phyloP scores from a whole-genome alignment of 2,888 invertebrate genomes.

The Clitarchus hookeri region DNA sequence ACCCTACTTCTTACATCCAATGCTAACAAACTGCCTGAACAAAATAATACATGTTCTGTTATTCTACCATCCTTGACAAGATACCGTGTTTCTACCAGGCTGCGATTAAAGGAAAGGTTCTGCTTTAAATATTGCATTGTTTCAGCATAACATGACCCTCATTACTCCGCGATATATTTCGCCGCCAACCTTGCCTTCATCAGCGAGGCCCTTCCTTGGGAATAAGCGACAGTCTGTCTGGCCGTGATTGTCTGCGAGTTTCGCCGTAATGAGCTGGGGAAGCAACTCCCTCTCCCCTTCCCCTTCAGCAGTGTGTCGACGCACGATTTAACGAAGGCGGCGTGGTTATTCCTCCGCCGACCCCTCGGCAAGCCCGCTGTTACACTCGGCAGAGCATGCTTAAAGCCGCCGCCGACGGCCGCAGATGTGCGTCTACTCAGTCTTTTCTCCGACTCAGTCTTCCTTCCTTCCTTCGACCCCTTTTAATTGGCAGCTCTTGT shows the following conservation, averaged over 20 bases:
- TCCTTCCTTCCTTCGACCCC: neutral
- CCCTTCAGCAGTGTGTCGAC: neutral
- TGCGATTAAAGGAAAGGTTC: no score
- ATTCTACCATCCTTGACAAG: no score
- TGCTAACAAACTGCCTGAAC: no score
- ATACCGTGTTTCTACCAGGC: no score
- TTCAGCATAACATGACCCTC: neutral
- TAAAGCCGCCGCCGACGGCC: neutral
- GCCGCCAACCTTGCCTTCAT: neutral
- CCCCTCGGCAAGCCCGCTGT: neutral
- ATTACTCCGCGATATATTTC: neutral
- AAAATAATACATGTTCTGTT: no score
- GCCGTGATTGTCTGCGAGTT: neutral
- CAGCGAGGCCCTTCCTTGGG: neutral
- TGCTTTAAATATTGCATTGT: neutral
- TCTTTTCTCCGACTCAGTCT: neutral
- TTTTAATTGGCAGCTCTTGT: conserved; percentile 7
- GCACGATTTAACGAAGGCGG: neutral
- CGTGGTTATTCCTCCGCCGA: neutral
- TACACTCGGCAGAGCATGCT: no score
- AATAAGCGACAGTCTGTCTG: neutral
- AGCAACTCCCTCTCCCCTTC: neutral
- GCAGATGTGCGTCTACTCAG: neutral
- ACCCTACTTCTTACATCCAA: no score
- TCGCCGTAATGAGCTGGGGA: neutral